Conservation (phyloP, 2,797 vertebrate species). For the Enteromius unitaeniatus region DNA sequence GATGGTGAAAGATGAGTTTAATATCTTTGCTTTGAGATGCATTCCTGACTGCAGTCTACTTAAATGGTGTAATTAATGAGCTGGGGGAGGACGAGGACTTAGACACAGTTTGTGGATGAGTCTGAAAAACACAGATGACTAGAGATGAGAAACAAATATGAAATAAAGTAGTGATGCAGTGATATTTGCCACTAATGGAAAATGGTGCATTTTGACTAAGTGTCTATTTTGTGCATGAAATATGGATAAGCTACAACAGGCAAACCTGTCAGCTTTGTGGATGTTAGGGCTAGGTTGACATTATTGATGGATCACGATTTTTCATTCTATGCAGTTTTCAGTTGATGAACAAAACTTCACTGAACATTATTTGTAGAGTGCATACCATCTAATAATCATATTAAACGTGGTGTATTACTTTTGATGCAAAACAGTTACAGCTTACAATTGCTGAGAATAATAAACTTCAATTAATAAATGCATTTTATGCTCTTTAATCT, state of each 20-base stretch:
- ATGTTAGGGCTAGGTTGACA: background rate
- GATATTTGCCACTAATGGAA: background rate
- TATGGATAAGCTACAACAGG: background rate
- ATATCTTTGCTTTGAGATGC: conserved; percentile 44
- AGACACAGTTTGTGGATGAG: conserved; percentile 4
- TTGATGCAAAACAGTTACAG: background rate
- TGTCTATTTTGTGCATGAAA: background rate
- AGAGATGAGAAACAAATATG: background rate
- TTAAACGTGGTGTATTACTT: background rate
- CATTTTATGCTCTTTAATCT: background rate
- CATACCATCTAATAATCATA: background rate
- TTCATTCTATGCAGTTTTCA: background rate
- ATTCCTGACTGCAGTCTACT: conserved; percentile 33
- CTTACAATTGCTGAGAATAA: background rate
- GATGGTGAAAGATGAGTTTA: conserved; percentile 56
- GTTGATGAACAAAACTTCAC: background rate
- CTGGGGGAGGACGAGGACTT: background rate
- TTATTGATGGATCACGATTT: background rate
- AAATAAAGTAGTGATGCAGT: background rate
- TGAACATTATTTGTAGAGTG: background rate
- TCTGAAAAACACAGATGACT: background rate
- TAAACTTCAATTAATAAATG: background rate
- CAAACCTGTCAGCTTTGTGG: background rate
- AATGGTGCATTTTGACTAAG: background rate
- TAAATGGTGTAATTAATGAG: conserved; percentile 53